Percentiles rank a stretch among this genome's conserved stretches.
Conservation (phyloP, 1,140 invertebrate genomes). For the Venustaconcha ellipsiformis region DNA sequence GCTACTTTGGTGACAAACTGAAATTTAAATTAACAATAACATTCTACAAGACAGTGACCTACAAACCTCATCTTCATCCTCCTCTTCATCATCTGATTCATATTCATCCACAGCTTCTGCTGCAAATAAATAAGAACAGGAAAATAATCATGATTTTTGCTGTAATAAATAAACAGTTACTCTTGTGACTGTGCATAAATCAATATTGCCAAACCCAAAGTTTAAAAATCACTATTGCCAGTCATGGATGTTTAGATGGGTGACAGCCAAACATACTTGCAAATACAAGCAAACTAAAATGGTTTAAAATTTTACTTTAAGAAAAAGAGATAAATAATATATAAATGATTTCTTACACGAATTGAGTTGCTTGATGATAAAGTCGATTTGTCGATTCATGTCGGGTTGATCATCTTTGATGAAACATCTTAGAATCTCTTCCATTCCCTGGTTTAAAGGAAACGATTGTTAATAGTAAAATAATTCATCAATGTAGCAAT, state of each 20-base stretch:
- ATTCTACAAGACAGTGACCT: not conserved
- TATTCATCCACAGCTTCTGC: constrained; percentile 58
- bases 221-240: too few species aligned
- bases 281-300: too few species aligned
- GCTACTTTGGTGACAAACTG: too few species aligned
- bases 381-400: constrained; percentile 70
- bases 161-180: too few species aligned
- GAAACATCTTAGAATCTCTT: constrained; percentile 70
- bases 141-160: too few species aligned
- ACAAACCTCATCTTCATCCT: constrained; percentile 64
- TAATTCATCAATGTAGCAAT: too few species aligned
- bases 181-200: too few species aligned
- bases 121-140: constrained; percentile 24
- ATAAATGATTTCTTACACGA: constrained; percentile 53
- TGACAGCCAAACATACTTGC: too few species aligned
- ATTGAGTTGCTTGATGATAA: constrained; percentile 71
- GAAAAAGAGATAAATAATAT: too few species aligned
- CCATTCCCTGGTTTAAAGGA: constrained; percentile 60
- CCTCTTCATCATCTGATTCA: constrained; percentile 68
- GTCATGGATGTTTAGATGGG: too few species aligned
- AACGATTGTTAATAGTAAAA: not conserved
- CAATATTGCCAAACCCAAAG: too few species aligned
- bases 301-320: too few species aligned
- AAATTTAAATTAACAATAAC: not conserved
- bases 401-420: constrained; percentile 68